A percentile compares a stretch with the other conserved stretches of the same genome.
Conservation (phyloP, 2,113 vertebrate genomes). For the Pelmatolapia mariae region DNA sequence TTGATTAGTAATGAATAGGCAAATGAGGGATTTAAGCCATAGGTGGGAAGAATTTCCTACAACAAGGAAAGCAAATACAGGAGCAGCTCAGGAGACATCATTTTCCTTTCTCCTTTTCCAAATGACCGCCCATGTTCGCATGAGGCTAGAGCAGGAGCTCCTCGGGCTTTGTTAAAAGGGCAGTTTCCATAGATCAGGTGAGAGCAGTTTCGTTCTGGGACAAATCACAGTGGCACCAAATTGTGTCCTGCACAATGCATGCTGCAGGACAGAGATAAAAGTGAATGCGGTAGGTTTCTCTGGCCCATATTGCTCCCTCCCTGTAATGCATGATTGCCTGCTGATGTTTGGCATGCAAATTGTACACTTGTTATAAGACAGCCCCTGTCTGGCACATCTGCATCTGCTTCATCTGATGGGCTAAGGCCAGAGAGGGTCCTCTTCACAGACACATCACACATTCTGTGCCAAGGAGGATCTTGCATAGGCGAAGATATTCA, state of each 20-base stretch:
- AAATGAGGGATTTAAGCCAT: not conserved
- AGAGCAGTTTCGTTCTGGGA: constrained; percentile 29
- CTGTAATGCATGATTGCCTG: not conserved
- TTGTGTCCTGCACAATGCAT: constrained; percentile 21
- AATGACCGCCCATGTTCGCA: not conserved
- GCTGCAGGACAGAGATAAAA: constrained; percentile 57
- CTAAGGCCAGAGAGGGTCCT: not conserved
- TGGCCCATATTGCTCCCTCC: not conserved
- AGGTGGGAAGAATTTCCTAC: not conserved
- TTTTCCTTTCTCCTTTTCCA: not conserved
- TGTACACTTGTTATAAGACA: not conserved
- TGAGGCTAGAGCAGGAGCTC: not conserved
- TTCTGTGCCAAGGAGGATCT: not conserved
- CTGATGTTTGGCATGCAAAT: constrained; percentile 17
- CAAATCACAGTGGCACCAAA: constrained; percentile 53
- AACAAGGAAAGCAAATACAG: not conserved
- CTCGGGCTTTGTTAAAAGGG: constrained; percentile 1
- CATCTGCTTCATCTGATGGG: constrained; percentile 5
- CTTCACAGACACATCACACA: not conserved
- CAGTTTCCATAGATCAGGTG: constrained; percentile 20
- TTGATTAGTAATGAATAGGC: not conserved
- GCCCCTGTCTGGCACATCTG: not conserved
- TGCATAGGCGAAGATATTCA: not conserved
- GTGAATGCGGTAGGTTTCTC: not conserved
- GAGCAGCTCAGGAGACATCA: not conserved